A percentile compares a stretch with the other conserved stretches of the same genome.
These are phyloP conservation scores for Beaufortia kweichowensis DNA, from an alignment of 2,113 vertebrate species.

Conservation along the genomic window DNA sequence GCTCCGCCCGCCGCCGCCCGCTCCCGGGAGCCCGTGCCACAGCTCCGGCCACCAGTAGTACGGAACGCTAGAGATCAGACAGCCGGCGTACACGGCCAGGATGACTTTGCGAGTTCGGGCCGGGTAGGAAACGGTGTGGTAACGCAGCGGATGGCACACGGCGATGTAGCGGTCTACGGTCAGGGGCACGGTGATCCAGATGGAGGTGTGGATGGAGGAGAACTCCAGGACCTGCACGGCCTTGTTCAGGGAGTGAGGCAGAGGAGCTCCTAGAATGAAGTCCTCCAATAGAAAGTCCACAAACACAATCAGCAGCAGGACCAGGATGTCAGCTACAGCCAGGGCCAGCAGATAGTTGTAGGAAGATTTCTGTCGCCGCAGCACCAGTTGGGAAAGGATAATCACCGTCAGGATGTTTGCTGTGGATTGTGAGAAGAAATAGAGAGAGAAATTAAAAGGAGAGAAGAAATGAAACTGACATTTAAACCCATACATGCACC, in stretches of 20 bases:
- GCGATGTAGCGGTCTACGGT: conserved; percentile 95
- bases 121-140: conserved; percentile 92
- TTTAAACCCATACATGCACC: not conserved
- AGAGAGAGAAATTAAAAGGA: not conserved
- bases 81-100: conserved; percentile 84
- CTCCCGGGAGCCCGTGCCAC: conserved; percentile 82
- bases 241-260: conserved; percentile 84
- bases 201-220: conserved; percentile 95
- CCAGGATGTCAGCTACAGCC: conserved; percentile 92
- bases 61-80: conserved; percentile 87
- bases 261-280: conserved; percentile 83
- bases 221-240: conserved; percentile 92
- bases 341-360: conserved; percentile 97
- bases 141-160: conserved; percentile 92
- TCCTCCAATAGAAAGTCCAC: conserved; percentile 95
- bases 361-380: conserved; percentile 95
- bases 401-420: conserved; percentile 96
- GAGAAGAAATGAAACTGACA: not conserved
- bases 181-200: conserved; percentile 94
- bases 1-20: conserved; percentile 76
- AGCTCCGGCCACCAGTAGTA: conserved; percentile 99
- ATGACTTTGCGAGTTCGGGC: conserved; percentile 92
- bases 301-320: conserved; percentile 94
- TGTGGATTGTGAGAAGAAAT: conserved; percentile 60
- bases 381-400: conserved; percentile 93